Base-by-base conservation (phyloP, 2,888 invertebrate species). In the Elegia similella region DNA sequence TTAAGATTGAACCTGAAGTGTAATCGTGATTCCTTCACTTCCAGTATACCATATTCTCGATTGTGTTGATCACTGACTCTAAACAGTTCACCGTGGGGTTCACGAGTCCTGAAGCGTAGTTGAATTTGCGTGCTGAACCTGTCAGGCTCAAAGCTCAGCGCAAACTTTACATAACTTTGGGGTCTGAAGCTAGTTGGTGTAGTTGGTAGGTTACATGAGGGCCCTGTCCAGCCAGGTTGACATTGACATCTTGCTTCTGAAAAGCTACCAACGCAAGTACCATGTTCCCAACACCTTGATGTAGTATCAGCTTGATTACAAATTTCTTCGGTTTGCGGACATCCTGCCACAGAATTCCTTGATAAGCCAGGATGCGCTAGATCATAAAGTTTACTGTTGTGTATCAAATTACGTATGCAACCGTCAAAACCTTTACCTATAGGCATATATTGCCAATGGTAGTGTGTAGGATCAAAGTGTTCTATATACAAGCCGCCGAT, bases 131-230 rank as follows among this genome's bases (percentile, higher is more conserved):
- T 98, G 55, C 96, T 96, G 76, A 97, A 98, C 68, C 96, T 93
- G 75, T 98, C 97, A 0, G 98, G 98, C 78, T 98, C 98, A 79
- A 98, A 98, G 70, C 97, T 97, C 34, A 99, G 89, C 1, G 98
- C 98, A 81, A 98, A 99, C 81, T 98, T 98, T n/a, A 99, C 98
- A 83, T 98, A 99, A 66, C 98, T 98, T 82, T 98, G 97, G 0
- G 96, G 95, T 76, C 97, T 95, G 84, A 99, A 98, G 61, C 98
- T 98, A 0, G 98, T 97, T 0, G 98, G 97, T 50, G 96, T 95
- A 0, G 98, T 98, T 54, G 95, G 95, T 47, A 95, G 93, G 71
- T 95, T 95, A 77, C 98, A 98, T 0, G 96, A 95, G 0, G 96
- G 96, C 7, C 99, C 99, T 0, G 96, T 96, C 95, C 96, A 99